phyloP scores from a whole-genome alignment of 2,888 invertebrate genomes.

The Azorinus chamasolen region DNA sequence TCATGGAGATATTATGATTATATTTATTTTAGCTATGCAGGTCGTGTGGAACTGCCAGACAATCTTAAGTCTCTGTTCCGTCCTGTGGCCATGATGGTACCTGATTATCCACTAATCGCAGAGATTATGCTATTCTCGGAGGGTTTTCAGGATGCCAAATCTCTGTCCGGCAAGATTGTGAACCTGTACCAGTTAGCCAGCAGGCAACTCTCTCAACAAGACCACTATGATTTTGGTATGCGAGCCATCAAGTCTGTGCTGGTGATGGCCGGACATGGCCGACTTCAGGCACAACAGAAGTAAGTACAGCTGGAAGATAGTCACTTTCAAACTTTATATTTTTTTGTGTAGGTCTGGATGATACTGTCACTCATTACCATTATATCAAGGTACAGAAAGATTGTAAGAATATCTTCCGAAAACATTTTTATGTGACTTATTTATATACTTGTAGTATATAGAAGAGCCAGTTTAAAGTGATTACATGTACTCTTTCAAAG shows the following conservation, averaged over 20 bases:
- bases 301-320: constrained; percentile 63
- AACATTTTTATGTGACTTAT: no score
- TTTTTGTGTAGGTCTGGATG: no score
- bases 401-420: no score
- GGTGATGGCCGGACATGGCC: constrained; percentile 85
- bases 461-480: no score
- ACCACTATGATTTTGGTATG: constrained; percentile 87
- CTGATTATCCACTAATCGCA: constrained; percentile 85
- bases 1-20: no score
- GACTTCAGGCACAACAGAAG: constrained; percentile 81
- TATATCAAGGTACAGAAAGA: no score
- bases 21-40: constrained; percentile 85
- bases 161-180: constrained; percentile 86
- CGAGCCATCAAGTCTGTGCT: constrained; percentile 86
- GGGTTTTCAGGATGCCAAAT: constrained; percentile 84
- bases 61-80: constrained; percentile 86
- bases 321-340: no score
- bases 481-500: no score
- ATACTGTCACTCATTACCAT: no score
- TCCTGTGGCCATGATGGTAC: constrained; percentile 86
- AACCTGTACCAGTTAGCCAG: constrained; percentile 86
- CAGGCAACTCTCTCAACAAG: constrained; percentile 86
- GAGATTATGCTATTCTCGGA: constrained; percentile 86
- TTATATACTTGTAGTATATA: no score
- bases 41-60: constrained; percentile 86